A percentile compares a stretch with the other conserved stretches of the same genome.
These are phyloP conservation scores for Mesorhabditis belari DNA, from an alignment of 2,888 invertebrate species.

Conservation along the genomic window DNA sequence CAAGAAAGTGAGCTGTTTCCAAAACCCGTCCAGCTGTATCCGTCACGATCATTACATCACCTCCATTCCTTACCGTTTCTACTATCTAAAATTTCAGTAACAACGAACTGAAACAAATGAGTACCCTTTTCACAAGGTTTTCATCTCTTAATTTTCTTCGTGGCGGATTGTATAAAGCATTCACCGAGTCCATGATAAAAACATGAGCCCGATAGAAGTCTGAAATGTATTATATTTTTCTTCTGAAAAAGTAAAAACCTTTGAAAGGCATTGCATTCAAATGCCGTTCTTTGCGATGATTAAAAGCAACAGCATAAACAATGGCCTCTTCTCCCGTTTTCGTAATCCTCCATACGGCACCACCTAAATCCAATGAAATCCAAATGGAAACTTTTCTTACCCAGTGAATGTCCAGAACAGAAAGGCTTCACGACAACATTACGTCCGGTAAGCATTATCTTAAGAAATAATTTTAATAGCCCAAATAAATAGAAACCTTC, in stretches of 20 bases:
- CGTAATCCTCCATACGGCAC: slow-evolving; percentile 95
- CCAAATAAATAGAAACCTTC: too few relatives aligned
- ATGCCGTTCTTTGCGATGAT: slow-evolving; percentile 89
- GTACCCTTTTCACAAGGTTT: slow-evolving; percentile 76
- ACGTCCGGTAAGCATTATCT: not conserved
- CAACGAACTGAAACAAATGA: not conserved
- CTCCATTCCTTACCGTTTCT: slow-evolving; percentile 83
- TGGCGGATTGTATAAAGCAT: slow-evolving; percentile 80
- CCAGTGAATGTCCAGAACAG: not conserved
- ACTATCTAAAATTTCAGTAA: slow-evolving; percentile 54
- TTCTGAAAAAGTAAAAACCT: not conserved
- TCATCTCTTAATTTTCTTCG: slow-evolving; percentile 79
- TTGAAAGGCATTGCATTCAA: slow-evolving; percentile 49
- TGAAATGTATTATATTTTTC: slow-evolving; percentile 8
- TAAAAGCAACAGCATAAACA: slow-evolving; percentile 77
- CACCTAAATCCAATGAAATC: too few relatives aligned
- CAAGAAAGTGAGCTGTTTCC: slow-evolving; percentile 88
- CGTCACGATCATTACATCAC: slow-evolving; percentile 87
- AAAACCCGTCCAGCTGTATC: slow-evolving; percentile 90
- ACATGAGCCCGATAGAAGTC: slow-evolving; percentile 82
- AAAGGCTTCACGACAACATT: not conserved
- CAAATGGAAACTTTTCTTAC: too few relatives aligned
- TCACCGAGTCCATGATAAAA: slow-evolving; percentile 88
- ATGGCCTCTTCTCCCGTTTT: slow-evolving; percentile 77
- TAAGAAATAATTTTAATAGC: too few relatives aligned